Base-by-base conservation (phyloP, 92 coral and sea anemone species). In the Umimayanthus chanpuru region DNA sequence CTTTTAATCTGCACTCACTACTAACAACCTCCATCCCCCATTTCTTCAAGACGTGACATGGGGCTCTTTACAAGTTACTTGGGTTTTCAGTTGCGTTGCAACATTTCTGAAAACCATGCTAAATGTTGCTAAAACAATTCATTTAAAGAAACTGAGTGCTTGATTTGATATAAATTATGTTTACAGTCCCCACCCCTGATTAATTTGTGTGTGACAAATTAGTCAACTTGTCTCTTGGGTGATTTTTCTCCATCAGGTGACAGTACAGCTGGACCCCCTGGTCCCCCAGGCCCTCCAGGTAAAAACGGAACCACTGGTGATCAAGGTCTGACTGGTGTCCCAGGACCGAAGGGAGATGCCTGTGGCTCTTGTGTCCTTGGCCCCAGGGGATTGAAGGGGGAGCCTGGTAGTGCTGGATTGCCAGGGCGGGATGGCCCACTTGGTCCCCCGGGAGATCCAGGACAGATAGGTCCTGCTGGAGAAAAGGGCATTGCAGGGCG, bases 341-440 rank as follows among this genome's bases (percentile, higher is more conserved):
- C 66, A 81, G 98, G 98, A 58, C 85, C 70, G 14, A 90, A 86
- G 73, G 98, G 98, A 14, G 92, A 89, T 16, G 67, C 72, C 28
- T 93, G 98, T 26, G 77, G 70, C 6, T 75, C 55, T 9, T 93
- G 98, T 47, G 86, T 90, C 39, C 74, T 32, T 10, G 88, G 91
- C 72, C 92, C 89, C 5, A 72, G 74, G 55, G 98, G 98, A 41
- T 91, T 89, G 12, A 66, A 86, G 40, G 98, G 98, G 32, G 98
- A 88, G 1, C 77, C 75, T 61, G 98, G 98, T 11, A 6, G 40
- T 12, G 3, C 32, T 26, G 98, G 98, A 10, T 71, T 73, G 3
- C 89, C 90, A n/a, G 98, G 98, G 2, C 90, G 91, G n/a, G 90
- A 86, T 77, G 98, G 98, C 25, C 81, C 79, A 2, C 21, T 47